Evolutionary conservation across 2,888 invertebrate genomes (phyloP).

Genomic region (Tridacna crocea): DNA sequence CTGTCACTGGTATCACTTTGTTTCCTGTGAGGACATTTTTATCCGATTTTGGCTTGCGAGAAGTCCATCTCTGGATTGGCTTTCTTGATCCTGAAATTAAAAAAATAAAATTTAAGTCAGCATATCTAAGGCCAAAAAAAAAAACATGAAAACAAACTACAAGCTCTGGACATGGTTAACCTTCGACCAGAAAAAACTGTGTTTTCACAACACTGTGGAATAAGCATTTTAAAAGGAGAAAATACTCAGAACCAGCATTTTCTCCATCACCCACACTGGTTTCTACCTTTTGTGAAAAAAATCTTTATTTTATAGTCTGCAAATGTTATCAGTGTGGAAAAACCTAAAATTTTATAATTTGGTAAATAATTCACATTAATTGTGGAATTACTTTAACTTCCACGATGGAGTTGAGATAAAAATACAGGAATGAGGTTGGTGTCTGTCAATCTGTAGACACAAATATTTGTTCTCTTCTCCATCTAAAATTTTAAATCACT

Average conservation of each 20-base stretch:
- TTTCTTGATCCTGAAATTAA: constrained; percentile 93
- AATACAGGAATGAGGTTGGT: too few relatives aligned
- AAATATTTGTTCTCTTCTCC: too few relatives aligned
- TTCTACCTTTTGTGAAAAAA: background rate
- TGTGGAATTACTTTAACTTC: too few relatives aligned
- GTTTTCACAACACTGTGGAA: background rate
- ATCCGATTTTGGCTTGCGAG: constrained; percentile 93
- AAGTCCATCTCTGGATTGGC: constrained; percentile 99
- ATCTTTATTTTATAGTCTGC: too few relatives aligned
- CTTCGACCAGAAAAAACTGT: background rate
- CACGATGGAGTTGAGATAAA: too few relatives aligned
- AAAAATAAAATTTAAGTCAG: background rate
- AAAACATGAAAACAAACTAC: background rate
- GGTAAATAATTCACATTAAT: too few relatives aligned
- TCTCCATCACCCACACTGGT: background rate
- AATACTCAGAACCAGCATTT: background rate
- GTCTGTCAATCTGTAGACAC: too few relatives aligned
- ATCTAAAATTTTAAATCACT: too few relatives aligned
- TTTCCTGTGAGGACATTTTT: background rate
- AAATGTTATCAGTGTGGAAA: too few relatives aligned
- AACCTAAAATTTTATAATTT: too few relatives aligned
- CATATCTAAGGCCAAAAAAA: background rate
- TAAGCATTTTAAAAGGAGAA: background rate
- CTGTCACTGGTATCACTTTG: background rate
- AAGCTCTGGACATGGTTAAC: background rate